phyloP scores from a whole-genome alignment of 2,888 invertebrate genomes.

The Megastigmus dorsalis region DNA sequence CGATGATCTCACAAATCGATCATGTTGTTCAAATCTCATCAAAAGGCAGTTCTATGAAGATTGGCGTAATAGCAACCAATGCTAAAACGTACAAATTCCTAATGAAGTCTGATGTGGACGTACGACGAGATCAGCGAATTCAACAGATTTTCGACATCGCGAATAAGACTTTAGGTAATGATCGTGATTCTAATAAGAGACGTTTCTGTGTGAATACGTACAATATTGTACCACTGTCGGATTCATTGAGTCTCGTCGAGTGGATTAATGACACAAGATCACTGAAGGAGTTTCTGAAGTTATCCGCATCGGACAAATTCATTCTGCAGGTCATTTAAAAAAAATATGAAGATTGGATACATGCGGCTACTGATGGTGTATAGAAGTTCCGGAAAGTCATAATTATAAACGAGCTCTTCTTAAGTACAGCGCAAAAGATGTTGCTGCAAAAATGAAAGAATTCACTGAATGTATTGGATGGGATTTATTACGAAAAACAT shows the following conservation, averaged over 20 bases:
- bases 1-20: slow-evolving; percentile 80
- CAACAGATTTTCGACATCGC: slow-evolving; percentile 82
- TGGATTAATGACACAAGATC: slow-evolving; percentile 80
- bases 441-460: slow-evolving; percentile 71
- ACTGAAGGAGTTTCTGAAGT: slow-evolving; percentile 76
- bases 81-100: slow-evolving; percentile 81
- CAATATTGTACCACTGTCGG: slow-evolving; percentile 80
- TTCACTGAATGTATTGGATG: slow-evolving; percentile 74
- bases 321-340: slow-evolving; percentile 16
- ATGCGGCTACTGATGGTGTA: slow-evolving; percentile 46
- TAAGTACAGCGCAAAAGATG: slow-evolving; percentile 68
- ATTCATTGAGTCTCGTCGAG: slow-evolving; percentile 80
- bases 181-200: slow-evolving; percentile 76
- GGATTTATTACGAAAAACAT: slow-evolving; percentile 76
- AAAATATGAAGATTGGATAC: slow-evolving; percentile 67
- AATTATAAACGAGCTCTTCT: slow-evolving; percentile 61
- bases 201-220: slow-evolving; percentile 79
- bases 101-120: slow-evolving; percentile 84
- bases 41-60: slow-evolving; percentile 80
- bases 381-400: slow-evolving; percentile 1
- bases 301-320: slow-evolving; percentile 53
- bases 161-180: slow-evolving; percentile 78
- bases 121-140: slow-evolving; percentile 84
- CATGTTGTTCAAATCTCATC: slow-evolving; percentile 76
- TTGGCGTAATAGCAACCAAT: slow-evolving; percentile 82